Evolutionary conservation across 2,797 vertebrate species (phyloP).

Genomic region (Sorex maritimensis): DNA sequence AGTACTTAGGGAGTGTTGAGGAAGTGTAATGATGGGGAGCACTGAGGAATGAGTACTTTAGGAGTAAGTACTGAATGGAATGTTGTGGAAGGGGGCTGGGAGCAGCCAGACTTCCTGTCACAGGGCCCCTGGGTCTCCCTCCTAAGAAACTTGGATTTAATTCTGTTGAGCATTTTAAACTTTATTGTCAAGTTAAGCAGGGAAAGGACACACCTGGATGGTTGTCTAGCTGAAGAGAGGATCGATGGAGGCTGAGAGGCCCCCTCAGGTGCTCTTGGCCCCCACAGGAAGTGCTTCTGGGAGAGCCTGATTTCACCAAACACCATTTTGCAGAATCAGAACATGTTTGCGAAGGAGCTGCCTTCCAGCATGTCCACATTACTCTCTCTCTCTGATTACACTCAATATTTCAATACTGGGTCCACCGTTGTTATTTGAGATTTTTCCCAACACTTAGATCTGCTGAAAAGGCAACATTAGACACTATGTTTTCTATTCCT

Average conservation of each 20-base stretch:
- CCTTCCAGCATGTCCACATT: not conserved
- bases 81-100: no score
- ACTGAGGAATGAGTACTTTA: not conserved
- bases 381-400: no score
- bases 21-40: not conserved
- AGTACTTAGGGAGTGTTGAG: not conserved
- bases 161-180: not conserved
- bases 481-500: no score
- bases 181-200: no score
- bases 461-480: no score
- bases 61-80: no score
- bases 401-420: no score
- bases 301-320: slow-evolving; percentile 6
- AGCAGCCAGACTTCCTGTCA: no score
- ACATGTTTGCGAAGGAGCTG: not conserved
- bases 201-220: no score
- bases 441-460: no score
- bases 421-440: no score
- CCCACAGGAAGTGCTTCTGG: not conserved
- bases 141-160: slow-evolving; percentile 35
- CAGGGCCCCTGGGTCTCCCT: not conserved
- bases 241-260: not conserved
- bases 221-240: not conserved
- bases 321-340: slow-evolving; percentile 52
- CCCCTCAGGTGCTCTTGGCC: not conserved